Percentiles rank a stretch among this genome's conserved stretches.
These are phyloP conservation scores for Zingel zingel DNA, from an alignment of 2,113 vertebrate species.

Conservation along the genomic window DNA sequence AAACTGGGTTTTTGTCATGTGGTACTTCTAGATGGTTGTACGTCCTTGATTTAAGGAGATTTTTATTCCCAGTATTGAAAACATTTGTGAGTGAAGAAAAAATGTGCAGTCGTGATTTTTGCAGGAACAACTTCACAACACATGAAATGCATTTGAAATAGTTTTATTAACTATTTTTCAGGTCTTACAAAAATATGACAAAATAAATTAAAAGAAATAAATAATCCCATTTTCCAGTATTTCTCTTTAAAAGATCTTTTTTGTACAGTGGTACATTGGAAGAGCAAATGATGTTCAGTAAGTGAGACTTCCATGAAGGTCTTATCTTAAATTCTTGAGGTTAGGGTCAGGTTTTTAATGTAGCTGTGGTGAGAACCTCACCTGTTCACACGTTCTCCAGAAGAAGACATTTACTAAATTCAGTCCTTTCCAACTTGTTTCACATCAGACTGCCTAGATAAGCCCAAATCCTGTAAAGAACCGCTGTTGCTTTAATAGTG, in stretches of 20 bases:
- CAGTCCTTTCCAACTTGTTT: slow-evolving; percentile 15
- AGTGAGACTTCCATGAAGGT: slow-evolving; percentile 78
- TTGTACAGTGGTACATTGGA: slow-evolving; percentile 86
- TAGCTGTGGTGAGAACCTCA: slow-evolving; percentile 53
- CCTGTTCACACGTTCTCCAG: slow-evolving; percentile 39
- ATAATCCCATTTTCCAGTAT: slow-evolving; percentile 86
- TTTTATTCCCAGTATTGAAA: background rate
- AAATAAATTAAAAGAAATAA: slow-evolving; percentile 99
- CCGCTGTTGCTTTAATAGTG: slow-evolving; percentile 22
- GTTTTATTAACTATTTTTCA: slow-evolving; percentile 97
- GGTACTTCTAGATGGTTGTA: background rate
- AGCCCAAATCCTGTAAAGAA: slow-evolving; percentile 11
- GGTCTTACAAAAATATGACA: slow-evolving; percentile 99
- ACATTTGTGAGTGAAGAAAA: background rate
- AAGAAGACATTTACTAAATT: slow-evolving; percentile 32
- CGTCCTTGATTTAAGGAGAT: background rate
- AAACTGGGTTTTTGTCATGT: slow-evolving; percentile 51
- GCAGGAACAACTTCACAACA: slow-evolving; percentile 33
- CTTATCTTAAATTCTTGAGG: slow-evolving; percentile 52
- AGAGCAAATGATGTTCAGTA: slow-evolving; percentile 82
- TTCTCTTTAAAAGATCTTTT: slow-evolving; percentile 77
- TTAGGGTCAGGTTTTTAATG: slow-evolving; percentile 57
- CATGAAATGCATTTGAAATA: slow-evolving; percentile 78
- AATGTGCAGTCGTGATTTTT: background rate
- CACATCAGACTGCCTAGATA: slow-evolving; percentile 9